These are phyloP conservation scores for Pterocles orientalis DNA, from an alignment of 2,113 vertebrate genomes.

Conservation along the genomic window DNA sequence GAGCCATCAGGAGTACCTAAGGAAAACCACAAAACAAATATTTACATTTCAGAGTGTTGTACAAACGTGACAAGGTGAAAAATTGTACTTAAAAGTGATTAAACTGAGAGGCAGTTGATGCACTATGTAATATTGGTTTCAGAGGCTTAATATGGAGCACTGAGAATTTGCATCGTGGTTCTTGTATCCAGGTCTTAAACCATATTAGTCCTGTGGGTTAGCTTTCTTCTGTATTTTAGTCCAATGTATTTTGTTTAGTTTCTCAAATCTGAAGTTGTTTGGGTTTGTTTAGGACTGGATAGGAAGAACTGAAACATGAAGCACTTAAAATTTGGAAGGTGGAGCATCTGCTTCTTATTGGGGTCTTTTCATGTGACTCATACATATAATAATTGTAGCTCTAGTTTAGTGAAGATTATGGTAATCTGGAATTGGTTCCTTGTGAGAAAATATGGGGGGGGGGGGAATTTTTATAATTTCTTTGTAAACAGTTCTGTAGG, in stretches of 20 bases:
- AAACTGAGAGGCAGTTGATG: background rate
- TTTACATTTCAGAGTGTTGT: background rate
- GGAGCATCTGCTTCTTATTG: background rate
- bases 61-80: background rate
- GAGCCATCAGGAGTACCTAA: background rate
- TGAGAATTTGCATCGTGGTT: background rate
- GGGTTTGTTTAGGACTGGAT: background rate
- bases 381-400: background rate
- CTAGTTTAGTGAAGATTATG: background rate
- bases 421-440: background rate
- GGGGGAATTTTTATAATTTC: too few species aligned
- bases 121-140: accelerated
- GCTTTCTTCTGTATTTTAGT: background rate
- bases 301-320: background rate
- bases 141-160: accelerated
- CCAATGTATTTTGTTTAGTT: background rate
- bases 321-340: background rate
- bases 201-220: background rate
- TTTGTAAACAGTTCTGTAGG: background rate
- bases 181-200: background rate
- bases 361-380: background rate
- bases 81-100: background rate
- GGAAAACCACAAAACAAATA: background rate
- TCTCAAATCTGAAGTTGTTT: background rate
- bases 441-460: background rate